Evolutionary conservation across 92 coral and sea anemone genomes (phyloP).

Genomic region (Phenganax subtilis): DNA sequence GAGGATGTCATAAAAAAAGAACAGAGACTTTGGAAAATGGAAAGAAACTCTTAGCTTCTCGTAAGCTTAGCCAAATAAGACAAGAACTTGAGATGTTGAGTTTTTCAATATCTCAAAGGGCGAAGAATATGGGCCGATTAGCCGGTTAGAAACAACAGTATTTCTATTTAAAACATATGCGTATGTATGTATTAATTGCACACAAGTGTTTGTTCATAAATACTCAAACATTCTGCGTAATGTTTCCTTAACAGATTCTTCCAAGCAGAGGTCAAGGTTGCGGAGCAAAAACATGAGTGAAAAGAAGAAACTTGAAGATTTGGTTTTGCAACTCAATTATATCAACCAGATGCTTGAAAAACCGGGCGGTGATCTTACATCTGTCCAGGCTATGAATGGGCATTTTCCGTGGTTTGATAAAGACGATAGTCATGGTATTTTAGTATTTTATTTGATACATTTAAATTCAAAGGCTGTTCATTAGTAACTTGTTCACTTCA

Average conservation of each 20-base stretch:
- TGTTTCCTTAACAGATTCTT: slow-evolving; percentile 13
- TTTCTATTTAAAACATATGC: background rate
- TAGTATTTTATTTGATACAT: no score
- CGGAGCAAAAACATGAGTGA: slow-evolving; percentile 20
- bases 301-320: slow-evolving; percentile 30
- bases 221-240: no score
- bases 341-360: slow-evolving; percentile 2
- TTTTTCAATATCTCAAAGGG: slow-evolving; percentile 29
- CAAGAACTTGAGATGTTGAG: slow-evolving; percentile 36
- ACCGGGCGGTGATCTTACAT: background rate
- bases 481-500: no score
- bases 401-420: background rate
- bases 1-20: background rate
- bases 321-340: background rate
- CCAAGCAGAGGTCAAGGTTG: slow-evolving; percentile 22
- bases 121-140: slow-evolving; percentile 27
- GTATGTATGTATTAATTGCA: background rate
- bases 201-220: no score
- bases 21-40: slow-evolving; percentile 12
- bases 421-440: no score
- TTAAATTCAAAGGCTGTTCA: no score
- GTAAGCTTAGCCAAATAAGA: slow-evolving; percentile 8
- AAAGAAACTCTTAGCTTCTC: slow-evolving; percentile 22
- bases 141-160: slow-evolving; percentile 16
- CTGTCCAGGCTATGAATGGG: slow-evolving; percentile 1